Base-by-base conservation (phyloP, 1,140 invertebrate species). In the Drosophila gunungcola region DNA sequence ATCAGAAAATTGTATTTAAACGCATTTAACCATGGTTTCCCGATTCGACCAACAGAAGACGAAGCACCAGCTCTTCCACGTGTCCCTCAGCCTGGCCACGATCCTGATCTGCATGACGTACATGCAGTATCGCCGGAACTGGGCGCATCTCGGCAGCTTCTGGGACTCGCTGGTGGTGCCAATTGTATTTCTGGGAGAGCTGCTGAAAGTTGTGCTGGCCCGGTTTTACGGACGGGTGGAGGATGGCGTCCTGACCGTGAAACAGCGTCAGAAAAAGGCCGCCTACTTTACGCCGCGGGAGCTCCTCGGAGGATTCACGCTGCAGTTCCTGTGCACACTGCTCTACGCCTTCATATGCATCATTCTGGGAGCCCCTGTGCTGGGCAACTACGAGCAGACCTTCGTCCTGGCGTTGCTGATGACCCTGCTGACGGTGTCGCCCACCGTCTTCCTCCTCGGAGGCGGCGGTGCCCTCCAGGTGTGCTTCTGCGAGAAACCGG, bases 81-180 rank as follows among this genome's bases (percentile, higher is more conserved):
- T 92, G 34, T 91, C 89, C 41, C 80, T 92, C 21, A 92, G 90
- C 34, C 51, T 92, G 55, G 86, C 80, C 27, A 90, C 90, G 3
- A 90, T 92, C 27, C 63, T 92, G 12, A 81, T 91, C 55, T 91
- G 91, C 63, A 91, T 92, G 91, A 78, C 91, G 2, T 92, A 92
- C 42, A 92, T 91, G 88, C 89, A 92, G 53, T 89, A 89, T 43
- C 79, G 86, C 16, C 70, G 80, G 1, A 92, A 91, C 27, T 92
- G 91, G 91, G 72, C 80, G 10, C 80, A 91, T 53, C 64, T 92
- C 3, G 91, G 91, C 21, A 92, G 70, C 68, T 89, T 92, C 46
- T 91, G 89, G 86, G 82, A 91, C n/a, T 92, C 91, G n/a, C 43
- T 92, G 13, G 84, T 92, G 13, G 78, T 92, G n/a, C 91, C 91